These are phyloP conservation scores for Drosophila cardini DNA, from an alignment of 1,140 invertebrate species.

Conservation along the genomic window DNA sequence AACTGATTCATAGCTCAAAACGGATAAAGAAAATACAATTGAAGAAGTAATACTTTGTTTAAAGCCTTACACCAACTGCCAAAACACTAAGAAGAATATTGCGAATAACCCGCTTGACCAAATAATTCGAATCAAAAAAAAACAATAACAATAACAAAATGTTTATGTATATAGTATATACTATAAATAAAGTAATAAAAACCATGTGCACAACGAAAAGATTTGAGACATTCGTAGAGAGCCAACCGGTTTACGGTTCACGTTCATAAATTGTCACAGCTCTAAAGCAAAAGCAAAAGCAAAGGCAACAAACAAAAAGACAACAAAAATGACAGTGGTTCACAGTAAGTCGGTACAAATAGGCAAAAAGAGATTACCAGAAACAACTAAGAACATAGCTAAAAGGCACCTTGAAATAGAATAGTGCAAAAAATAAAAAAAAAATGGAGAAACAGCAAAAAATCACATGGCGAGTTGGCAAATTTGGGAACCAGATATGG, in stretches of 20 bases:
- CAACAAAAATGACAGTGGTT: conserved; percentile 73
- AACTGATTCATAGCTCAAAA: conserved; percentile 21
- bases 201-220: conserved; percentile 59
- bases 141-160: conserved; percentile 21
- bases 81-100: conserved; percentile 23
- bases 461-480: conserved; percentile 4
- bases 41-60: conserved; percentile 11
- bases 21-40: conserved; percentile 12
- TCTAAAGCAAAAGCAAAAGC: conserved; percentile 53
- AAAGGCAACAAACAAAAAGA: conserved; percentile 38
- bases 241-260: conserved; percentile 65
- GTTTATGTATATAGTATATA: conserved; percentile 28
- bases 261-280: conserved; percentile 54
- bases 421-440: conserved; percentile 26
- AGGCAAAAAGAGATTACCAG: conserved; percentile 22
- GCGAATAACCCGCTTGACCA: conserved; percentile 27
- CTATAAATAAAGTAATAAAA: conserved; percentile 50
- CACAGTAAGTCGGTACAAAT: conserved; percentile 26
- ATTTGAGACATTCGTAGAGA: conserved; percentile 37
- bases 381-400: conserved; percentile 4
- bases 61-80: conserved; percentile 12
- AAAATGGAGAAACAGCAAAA: neutral
- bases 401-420: conserved; percentile 21
- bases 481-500: neutral
- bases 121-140: conserved; percentile 40